A percentile compares a stretch with the other conserved stretches of the same genome.
phyloP scores from a whole-genome alignment of 2,888 invertebrate genomes.

The Pharmacophagus antenor region DNA sequence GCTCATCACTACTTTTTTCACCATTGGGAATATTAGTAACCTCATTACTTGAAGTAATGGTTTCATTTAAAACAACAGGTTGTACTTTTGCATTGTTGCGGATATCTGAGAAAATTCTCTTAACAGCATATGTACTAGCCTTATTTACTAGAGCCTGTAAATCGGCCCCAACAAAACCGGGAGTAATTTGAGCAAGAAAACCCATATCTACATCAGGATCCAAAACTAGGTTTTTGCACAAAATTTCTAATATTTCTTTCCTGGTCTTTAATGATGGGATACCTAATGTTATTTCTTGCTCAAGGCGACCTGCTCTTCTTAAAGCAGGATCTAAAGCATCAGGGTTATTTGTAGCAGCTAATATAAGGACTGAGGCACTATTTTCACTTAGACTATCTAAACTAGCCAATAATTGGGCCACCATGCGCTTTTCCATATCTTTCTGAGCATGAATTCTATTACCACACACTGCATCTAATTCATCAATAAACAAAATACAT shows the following conservation, averaged over 20 bases:
- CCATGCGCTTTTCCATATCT: conserved; percentile 98
- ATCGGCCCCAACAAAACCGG: conserved; percentile 98
- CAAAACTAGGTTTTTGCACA: conserved; percentile 86
- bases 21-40: conserved; percentile 61
- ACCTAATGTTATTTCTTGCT: conserved; percentile 95
- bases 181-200: conserved; percentile 90
- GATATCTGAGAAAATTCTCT: conserved; percentile 75
- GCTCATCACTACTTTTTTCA: conserved; percentile 51
- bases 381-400: conserved; percentile 87
- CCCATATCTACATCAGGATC: conserved; percentile 86
- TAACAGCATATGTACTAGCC: conserved; percentile 93
- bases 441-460: conserved; percentile 94
- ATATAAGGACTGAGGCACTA: conserved; percentile 86
- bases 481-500: conserved; percentile 95
- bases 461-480: conserved; percentile 97
- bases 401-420: conserved; percentile 93
- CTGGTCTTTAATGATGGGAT: conserved; percentile 94
- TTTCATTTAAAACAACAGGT: conserved; percentile 38
- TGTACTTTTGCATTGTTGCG: conserved; percentile 36
- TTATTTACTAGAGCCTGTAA: conserved; percentile 91
- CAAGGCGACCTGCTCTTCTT: conserved; percentile 94
- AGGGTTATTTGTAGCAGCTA: conserved; percentile 97
- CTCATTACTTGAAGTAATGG: conserved; percentile 43
- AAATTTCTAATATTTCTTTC: conserved; percentile 86
- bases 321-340: conserved; percentile 96